Conservation (phyloP, 2,113 vertebrate species). For the Nothobranchius kuhntae region DNA sequence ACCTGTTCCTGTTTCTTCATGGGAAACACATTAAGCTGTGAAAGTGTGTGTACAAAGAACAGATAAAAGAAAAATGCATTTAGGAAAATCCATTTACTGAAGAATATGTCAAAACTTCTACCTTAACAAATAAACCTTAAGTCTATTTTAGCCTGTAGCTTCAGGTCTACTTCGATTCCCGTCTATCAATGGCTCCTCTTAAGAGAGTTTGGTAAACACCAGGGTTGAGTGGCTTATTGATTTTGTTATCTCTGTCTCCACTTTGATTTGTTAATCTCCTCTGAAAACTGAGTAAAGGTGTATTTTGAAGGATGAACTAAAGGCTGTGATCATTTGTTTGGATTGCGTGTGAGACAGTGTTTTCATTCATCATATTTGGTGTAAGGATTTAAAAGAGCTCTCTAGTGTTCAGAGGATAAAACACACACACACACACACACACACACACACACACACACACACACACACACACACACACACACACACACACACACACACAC, state of each 20-base stretch:
- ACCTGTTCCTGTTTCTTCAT: neutral
- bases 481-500: neutral
- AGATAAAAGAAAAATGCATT: neutral
- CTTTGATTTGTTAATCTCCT: slow-evolving; percentile 65
- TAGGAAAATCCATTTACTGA: slow-evolving; percentile 11
- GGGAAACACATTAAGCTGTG: neutral
- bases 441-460: too few species aligned
- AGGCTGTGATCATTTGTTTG: slow-evolving; percentile 25
- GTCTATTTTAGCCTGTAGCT: slow-evolving; percentile 28
- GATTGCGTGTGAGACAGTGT: neutral
- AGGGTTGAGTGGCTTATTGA: slow-evolving; percentile 64
- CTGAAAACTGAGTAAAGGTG: slow-evolving; percentile 37
- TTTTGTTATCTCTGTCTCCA: slow-evolving; percentile 60
- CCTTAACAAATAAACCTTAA: slow-evolving; percentile 41
- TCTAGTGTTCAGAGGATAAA: neutral
- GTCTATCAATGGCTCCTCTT: slow-evolving; percentile 59
- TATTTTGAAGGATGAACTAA: slow-evolving; percentile 41
- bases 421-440: slow-evolving; percentile 11
- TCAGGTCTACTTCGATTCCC: slow-evolving; percentile 50
- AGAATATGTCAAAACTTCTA: slow-evolving; percentile 6
- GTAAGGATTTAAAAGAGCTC: neutral
- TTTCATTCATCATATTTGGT: neutral
- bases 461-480: too few species aligned
- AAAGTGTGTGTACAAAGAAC: neutral
- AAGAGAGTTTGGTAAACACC: slow-evolving; percentile 66